Evolutionary conservation across 2,888 invertebrate species (phyloP), one percentile per base, ranked within the genome.

Genomic region (Therioaphis trifolii): DNA sequence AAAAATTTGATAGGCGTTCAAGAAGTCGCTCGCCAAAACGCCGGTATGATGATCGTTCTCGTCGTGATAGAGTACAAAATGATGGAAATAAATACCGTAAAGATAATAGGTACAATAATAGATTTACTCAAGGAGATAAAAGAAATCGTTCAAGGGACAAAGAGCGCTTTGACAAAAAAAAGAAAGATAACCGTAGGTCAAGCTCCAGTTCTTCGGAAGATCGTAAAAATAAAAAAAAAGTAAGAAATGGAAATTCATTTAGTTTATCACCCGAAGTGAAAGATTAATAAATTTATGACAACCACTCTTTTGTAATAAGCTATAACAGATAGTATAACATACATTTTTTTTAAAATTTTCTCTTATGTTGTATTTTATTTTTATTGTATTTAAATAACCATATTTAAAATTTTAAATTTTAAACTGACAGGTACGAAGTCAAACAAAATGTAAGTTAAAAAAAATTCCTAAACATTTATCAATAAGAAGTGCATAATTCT

Each of bases 241-340:
- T 49, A 21, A 74, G n/a, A 24, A 66, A 82, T 66, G 72, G 49
- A 35, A 72, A 82, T 63, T 49, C 15, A 18, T 82, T 82, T 35
- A 72, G 82, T 49, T 74, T 82, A 11, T 82, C 82, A 5, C 74
- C 82, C 21, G 74, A 82, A 82, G 40, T 74, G 18, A 82, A 82
- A 74, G 40, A 82, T 74, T 82, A 82, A 82, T 74, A n/a, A 49
- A 27, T 35, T n/a, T 40, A 27, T 43, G 43, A 49, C 49, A 24
- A 40, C 18, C 24, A 12, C 3, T 66, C 1, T 40, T 68, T 69
- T 55, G 24, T 55, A 18, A 7, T 29, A 68, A 27, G 4, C 12
- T 43, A 7, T 55, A 55, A n/a, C 68, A 43, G 24, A 40, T 24
- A n/a, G 49, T 61, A 27, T 29, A 27, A 66, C 21, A 29, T 58